These are phyloP conservation scores for Synaphobranchus kaupii DNA, from an alignment of 2,797 vertebrate genomes.

Conservation along the genomic window DNA sequence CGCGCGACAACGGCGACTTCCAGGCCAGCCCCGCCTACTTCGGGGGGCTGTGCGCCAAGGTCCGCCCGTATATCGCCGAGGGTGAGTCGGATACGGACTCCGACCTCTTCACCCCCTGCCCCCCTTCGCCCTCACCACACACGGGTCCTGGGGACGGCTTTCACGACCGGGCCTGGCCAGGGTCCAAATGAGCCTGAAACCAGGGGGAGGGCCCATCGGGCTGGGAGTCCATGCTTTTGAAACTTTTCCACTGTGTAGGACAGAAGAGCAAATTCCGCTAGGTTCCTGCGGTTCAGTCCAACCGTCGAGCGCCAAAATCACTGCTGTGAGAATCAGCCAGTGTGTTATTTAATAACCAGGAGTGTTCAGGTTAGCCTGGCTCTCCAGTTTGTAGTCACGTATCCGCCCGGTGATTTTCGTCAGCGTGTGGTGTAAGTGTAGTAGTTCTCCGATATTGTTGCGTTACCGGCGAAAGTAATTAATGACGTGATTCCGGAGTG, in stretches of 20 bases:
- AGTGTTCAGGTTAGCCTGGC: background rate
- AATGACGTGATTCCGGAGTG: background rate
- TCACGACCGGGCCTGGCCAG: slow-evolving; percentile 82
- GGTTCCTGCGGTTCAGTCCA: background rate
- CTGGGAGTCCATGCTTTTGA: background rate
- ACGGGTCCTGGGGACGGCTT: slow-evolving; percentile 72
- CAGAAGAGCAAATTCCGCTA: background rate
- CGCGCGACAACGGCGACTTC: slow-evolving; percentile 90
- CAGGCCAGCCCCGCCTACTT: slow-evolving; percentile 82
- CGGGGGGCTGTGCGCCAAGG: slow-evolving; percentile 69
- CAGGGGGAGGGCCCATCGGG: background rate
- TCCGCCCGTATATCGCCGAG: slow-evolving; percentile 89
- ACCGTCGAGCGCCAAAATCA: background rate
- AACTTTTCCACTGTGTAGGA: background rate
- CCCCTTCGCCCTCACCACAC: slow-evolving; percentile 77
- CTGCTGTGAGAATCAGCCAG: background rate
- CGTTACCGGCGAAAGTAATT: background rate
- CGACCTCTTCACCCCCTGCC: slow-evolving; percentile 86
- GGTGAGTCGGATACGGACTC: slow-evolving; percentile 96
- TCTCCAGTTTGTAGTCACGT: background rate
- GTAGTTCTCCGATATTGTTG: background rate
- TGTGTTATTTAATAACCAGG: background rate
- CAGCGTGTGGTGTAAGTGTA: background rate
- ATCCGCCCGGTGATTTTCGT: background rate
- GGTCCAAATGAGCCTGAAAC: slow-evolving; percentile 66